Evolutionary conservation across 2,888 invertebrate genomes (phyloP), one percentile per base, ranked within the genome.

Genomic region (Drosophila bunnanda): DNA sequence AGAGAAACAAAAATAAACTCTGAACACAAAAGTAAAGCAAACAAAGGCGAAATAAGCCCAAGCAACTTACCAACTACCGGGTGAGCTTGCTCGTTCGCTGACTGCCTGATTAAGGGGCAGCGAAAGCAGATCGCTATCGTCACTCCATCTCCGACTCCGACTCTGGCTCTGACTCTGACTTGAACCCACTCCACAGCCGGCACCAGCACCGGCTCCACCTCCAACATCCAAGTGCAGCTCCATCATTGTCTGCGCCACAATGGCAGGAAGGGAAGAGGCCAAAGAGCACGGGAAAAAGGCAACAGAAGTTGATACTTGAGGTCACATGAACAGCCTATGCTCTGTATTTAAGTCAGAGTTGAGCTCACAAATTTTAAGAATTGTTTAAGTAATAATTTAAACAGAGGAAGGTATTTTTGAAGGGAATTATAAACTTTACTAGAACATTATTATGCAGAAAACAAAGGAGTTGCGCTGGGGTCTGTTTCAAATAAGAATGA

Each of bases 191-290:
- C 36, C 68, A 36, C 48, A 41, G 54, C 52, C 39, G n/a, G 12
- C 34, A 25, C 44, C 62, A 30, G 34, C 44, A 28, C 36, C 30
- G 61, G 59, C 54, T 74, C 56, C 44, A 57, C 66, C 56, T 64
- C 52, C 56, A 43, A 50, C 59, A 72, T 22, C 69, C 68, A 69
- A 64, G 64, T 64, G 64, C 65, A 64, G 64, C 66, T 54, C 52
- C 44, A 55, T 60, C 55, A 38, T 70, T 77, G 67, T 73, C 72
- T 55, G 44, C 22, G 54, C 66, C 48, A 85, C 86, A 82, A 82
- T 82, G 86, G 72, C 72, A 85, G 88, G 88, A 88, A 82, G 70
- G 85, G 36, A 66, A 73, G 43, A 76, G 43, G 28, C 38, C 34
- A 50, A 28, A 36, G n/a, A 30, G 41, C 39, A 38, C 25, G 39